phyloP scores from a whole-genome alignment of 2,888 invertebrate species.

The Coleophora flavipennella region DNA sequence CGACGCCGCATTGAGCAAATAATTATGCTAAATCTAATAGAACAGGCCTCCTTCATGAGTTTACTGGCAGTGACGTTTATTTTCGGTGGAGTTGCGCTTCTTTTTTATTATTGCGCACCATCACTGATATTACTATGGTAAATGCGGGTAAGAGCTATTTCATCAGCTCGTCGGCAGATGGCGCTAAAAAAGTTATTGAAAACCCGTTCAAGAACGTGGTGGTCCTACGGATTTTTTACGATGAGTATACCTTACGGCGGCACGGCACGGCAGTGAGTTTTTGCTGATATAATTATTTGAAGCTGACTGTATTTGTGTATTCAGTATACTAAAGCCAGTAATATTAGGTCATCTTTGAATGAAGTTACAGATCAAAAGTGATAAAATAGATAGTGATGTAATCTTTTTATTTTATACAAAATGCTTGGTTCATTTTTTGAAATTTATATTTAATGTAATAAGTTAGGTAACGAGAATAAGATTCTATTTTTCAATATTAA shows the following conservation, averaged over 20 bases:
- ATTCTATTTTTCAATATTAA: conserved; percentile 6
- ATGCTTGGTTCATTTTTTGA: conserved; percentile 3
- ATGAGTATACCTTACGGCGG: too few species aligned
- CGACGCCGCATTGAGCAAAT: too few species aligned
- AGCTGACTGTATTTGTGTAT: too few species aligned
- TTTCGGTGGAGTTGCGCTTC: conserved; percentile 48
- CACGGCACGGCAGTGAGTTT: too few species aligned
- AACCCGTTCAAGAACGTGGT: too few species aligned
- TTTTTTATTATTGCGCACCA: conserved; percentile 79
- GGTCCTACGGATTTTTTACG: too few species aligned
- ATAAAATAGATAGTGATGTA: not conserved
- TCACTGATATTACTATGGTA: conserved; percentile 90
- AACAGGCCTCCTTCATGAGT: conserved; percentile 37
- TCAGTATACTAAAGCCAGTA: too few species aligned
- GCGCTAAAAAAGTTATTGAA: conserved; percentile 95
- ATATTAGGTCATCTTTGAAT: too few species aligned
- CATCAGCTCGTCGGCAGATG: conserved; percentile 90
- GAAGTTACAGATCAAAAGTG: not conserved
- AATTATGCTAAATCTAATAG: conserved; percentile 32
- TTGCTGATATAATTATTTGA: too few species aligned
- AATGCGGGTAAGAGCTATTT: conserved; percentile 84
- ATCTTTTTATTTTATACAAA: conserved; percentile 3
- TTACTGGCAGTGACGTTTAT: too few species aligned
- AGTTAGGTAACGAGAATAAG: conserved; percentile 1
- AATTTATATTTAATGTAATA: not conserved